A percentile compares a stretch with the other conserved stretches of the same genome.
These are phyloP conservation scores for Thera britannica DNA, from an alignment of 2,888 invertebrate species.

Conservation along the genomic window DNA sequence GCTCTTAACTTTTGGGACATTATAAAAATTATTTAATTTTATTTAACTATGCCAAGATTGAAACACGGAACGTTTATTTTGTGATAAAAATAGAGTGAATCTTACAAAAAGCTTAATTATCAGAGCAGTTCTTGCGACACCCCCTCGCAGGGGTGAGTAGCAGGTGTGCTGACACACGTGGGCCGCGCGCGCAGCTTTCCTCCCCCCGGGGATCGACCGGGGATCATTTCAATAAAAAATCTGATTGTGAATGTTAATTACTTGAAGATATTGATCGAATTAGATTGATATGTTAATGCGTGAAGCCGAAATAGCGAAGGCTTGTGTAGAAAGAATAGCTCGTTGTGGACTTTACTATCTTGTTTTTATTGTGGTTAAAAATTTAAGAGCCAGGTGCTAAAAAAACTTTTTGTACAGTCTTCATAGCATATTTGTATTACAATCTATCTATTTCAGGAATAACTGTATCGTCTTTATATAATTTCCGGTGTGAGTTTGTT, in stretches of 20 bases:
- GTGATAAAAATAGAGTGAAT: conserved; percentile 15
- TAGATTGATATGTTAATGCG: conserved; percentile 2
- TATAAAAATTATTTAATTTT: conserved; percentile 7
- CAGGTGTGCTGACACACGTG: conserved; percentile 80
- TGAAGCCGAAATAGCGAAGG: neutral
- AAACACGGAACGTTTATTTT: conserved; percentile 3
- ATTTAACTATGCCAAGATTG: neutral
- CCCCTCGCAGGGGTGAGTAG: conserved; percentile 47
- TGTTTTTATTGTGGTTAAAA: no score
- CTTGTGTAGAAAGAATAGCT: no score
- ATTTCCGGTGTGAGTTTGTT: no score
- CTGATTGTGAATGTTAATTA: conserved; percentile 38
- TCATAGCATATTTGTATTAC: no score
- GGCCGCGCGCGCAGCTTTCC: conserved; percentile 70
- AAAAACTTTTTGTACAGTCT: neutral
- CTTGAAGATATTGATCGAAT: conserved; percentile 31
- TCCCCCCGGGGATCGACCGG: conserved; percentile 56
- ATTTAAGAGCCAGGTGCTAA: neutral
- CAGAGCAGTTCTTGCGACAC: conserved; percentile 33
- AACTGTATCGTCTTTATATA: no score
- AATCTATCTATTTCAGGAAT: no score
- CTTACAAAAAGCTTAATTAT: conserved; percentile 30
- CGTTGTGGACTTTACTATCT: no score
- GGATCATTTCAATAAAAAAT: conserved; percentile 46
- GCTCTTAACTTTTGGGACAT: no score